Base-by-base conservation (phyloP, 2,888 invertebrate genomes). In the Spilosoma lubricipeda region DNA sequence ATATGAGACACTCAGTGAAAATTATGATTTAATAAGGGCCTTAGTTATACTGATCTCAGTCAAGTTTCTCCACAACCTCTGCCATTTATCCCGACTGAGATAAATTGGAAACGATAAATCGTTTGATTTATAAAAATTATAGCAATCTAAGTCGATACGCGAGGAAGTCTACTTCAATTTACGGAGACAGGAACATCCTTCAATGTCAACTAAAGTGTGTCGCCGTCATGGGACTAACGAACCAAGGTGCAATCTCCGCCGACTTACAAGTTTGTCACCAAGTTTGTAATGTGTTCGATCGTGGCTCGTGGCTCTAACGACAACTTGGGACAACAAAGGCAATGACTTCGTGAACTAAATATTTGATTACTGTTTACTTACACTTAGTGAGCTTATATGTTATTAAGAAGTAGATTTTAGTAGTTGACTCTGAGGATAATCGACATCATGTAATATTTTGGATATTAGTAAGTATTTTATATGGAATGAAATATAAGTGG, bases 171-270 rank as follows among this genome's bases (percentile, higher is more conserved):
- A n/a, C 45, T 30, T 59, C 45, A 67, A 74, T 74, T 67, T 67
- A 45, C 70, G 13, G 0, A 59, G 67, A 70, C 33, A 63, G 45
- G 30, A 65, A 56, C 67, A 74, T 70, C 67, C 67, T 63, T 74
- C 59, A 59, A 70, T 27, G 69, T 78, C 48, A 23, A 39, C 36
- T 76, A 27, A 75, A 71, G 67, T 76, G 8, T 52, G 52, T 70
- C 33, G 73, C 52, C 66, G 67, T 48, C 56, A 52, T 72, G 70
- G 36, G 56, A 42, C 77, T 83, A 83, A 82, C 82, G 82, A 82
- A 83, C 65, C 70, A 69, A 67, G 59, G 71, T n/a, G 76, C 82
- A 83, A 82, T 82, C 82, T 82, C 82, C 84, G 83, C 75, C 73
- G 59, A 52, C 65, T 71, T 45, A 67, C 68, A 52, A 68, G 73